These are phyloP conservation scores for Oikopleura dioica DNA, from an alignment of 23 tunicate species.

Conservation along the genomic window DNA sequence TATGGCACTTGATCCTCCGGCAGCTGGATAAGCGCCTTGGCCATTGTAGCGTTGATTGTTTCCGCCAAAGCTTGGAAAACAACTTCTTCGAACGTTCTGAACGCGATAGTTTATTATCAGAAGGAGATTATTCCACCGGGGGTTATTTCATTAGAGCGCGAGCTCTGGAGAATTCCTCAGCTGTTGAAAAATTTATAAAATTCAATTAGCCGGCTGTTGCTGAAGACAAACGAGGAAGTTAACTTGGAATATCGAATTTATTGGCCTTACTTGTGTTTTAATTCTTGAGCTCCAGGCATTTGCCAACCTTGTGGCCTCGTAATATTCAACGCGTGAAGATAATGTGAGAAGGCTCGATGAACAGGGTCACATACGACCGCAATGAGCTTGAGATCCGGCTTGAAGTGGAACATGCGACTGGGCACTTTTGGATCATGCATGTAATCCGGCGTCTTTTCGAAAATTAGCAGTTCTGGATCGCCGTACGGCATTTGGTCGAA, in stretches of 20 bases:
- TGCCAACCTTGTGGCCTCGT: not conserved
- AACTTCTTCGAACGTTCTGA: conserved; percentile 7
- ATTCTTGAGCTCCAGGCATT: not conserved
- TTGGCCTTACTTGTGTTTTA: not conserved
- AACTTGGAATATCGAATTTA: too few relatives aligned
- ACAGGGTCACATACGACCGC: conserved; percentile 11
- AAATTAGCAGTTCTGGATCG: not conserved
- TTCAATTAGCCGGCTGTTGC: too few relatives aligned
- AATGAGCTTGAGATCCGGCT: not conserved
- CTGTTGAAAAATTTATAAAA: too few relatives aligned
- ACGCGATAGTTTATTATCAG: too few relatives aligned
- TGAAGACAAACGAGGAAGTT: too few relatives aligned
- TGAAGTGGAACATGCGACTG: not conserved
- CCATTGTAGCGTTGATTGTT: not conserved
- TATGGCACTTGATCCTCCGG: conserved; percentile 12
- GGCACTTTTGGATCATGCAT: conserved; percentile 13
- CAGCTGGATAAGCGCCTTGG: not conserved
- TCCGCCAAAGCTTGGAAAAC: conserved; percentile 7
- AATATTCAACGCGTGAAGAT: conserved; percentile 9
- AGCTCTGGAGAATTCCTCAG: too few relatives aligned
- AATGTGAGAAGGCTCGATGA: conserved; percentile 4
- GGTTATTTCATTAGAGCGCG: too few relatives aligned
- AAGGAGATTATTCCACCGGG: too few relatives aligned
- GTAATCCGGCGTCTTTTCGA: conserved; percentile 8
- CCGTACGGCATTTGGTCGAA: conserved; percentile 3